Evolutionary conservation across 30 jellyfish, hydroid and myxozoan genomes (phyloP).

Genomic region (Cassiopea xamachana): DNA sequence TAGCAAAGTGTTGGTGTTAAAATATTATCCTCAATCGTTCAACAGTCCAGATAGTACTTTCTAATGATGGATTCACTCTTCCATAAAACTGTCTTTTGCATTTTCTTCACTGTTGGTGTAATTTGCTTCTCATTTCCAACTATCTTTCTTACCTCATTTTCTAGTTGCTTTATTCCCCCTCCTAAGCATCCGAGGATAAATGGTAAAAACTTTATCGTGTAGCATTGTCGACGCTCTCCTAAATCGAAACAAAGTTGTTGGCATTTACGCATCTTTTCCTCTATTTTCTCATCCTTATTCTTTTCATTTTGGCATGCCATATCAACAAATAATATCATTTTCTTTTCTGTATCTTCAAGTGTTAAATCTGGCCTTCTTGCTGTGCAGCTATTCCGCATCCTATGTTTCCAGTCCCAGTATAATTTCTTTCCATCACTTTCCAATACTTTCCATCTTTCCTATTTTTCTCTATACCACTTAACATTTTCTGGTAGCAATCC

Average conservation of each 20-base stretch:
- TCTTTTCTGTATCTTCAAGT: too few species aligned
- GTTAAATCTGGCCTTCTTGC: not conserved
- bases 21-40: too few species aligned
- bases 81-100: too few species aligned
- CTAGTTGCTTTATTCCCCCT: too few species aligned
- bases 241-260: not conserved
- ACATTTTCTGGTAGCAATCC: not conserved
- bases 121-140: too few species aligned
- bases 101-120: too few species aligned
- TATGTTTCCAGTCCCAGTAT: not conserved
- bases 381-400: not conserved
- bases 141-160: too few species aligned
- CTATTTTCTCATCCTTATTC: not conserved
- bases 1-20: too few species aligned
- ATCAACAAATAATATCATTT: not conserved
- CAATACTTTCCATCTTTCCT: not conserved
- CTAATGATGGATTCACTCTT: too few species aligned
- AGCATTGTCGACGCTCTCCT: not conserved
- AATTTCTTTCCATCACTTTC: not conserved
- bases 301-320: not conserved
- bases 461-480: not conserved
- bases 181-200: too few species aligned
- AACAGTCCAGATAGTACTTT: too few species aligned
- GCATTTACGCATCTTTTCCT: not conserved
- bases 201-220: not conserved